These are phyloP conservation scores for Acanthoscelides obtectus DNA, from an alignment of 2,888 invertebrate genomes.

Conservation along the genomic window DNA sequence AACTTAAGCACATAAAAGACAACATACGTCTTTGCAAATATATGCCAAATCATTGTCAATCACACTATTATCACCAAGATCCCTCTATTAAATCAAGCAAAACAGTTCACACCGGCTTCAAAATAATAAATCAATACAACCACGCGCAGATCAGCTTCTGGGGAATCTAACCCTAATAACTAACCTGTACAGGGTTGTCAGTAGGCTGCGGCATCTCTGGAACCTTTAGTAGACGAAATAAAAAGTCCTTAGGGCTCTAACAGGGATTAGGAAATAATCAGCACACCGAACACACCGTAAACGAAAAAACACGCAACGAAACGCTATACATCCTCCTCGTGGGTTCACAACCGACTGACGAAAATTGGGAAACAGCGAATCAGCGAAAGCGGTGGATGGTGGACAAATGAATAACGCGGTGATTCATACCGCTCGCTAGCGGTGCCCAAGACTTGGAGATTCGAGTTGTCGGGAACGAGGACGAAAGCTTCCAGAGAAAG, in stretches of 20 bases:
- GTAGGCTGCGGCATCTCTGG: background rate
- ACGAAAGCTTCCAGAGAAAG: background rate
- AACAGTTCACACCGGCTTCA: background rate
- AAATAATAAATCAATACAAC: background rate
- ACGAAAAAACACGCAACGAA: background rate
- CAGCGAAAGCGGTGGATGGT: no score
- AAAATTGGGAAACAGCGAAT: background rate
- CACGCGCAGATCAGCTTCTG: background rate
- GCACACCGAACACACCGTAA: conserved; percentile 2
- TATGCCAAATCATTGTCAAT: background rate
- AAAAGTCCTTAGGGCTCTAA: background rate
- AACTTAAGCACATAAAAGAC: no score
- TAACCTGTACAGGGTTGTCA: background rate
- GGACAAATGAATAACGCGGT: background rate
- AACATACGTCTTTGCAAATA: background rate
- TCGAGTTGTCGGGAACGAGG: background rate
- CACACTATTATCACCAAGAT: background rate
- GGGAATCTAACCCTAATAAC: background rate
- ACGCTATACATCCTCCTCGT: conserved; percentile 6
- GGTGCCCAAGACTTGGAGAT: no score
- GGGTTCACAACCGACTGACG: conserved; percentile 15
- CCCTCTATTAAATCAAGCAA: background rate
- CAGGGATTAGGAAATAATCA: background rate
- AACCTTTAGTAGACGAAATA: background rate
- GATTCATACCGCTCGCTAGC: background rate